A percentile compares a stretch with the other conserved stretches of the same genome.
Conservation (phyloP, 2,888 invertebrate genomes). For the Epirrita christyi region DNA sequence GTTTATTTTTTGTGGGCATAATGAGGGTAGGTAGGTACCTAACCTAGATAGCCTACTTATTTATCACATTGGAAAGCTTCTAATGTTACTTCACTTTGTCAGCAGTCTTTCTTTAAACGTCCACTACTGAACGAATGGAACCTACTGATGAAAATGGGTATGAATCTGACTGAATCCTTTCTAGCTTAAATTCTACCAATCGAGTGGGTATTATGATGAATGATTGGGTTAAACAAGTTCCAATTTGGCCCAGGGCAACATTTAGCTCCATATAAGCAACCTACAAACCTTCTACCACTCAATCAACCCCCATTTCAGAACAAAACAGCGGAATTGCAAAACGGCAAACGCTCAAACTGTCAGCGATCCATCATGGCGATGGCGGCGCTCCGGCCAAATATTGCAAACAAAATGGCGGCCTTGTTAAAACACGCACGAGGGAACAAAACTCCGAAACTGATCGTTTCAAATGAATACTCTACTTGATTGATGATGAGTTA, state of each 20-base stretch:
- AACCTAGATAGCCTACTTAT: no score
- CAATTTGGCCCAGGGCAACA: slow-evolving; percentile 4
- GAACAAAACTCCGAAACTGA: slow-evolving; percentile 26
- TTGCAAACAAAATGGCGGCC: slow-evolving; percentile 52
- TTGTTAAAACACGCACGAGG: slow-evolving; percentile 31
- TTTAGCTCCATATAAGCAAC: slow-evolving; percentile 11
- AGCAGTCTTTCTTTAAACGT: no score
- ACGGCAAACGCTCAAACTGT: slow-evolving; percentile 43
- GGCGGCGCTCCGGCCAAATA: slow-evolving; percentile 56
- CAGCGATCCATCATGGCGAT: slow-evolving; percentile 66
- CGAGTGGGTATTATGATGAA: not conserved
- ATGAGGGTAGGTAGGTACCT: not conserved
- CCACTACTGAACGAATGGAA: no score
- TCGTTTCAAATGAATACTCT: slow-evolving; percentile 29
- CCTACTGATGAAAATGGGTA: no score
- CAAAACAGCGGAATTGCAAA: slow-evolving; percentile 47
- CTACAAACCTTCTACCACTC: slow-evolving; percentile 26
- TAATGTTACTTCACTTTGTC: no score
- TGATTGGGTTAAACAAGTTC: slow-evolving; percentile 38
- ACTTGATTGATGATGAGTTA: slow-evolving; percentile 24
- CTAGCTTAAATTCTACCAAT: no score
- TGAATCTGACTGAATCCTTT: no score
- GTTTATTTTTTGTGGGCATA: slow-evolving; percentile 36
- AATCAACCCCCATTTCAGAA: slow-evolving; percentile 42
- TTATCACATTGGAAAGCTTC: no score